These are phyloP conservation scores for Disparrhopalites patrizii DNA, from an alignment of 2,888 invertebrate genomes.

Conservation along the genomic window DNA sequence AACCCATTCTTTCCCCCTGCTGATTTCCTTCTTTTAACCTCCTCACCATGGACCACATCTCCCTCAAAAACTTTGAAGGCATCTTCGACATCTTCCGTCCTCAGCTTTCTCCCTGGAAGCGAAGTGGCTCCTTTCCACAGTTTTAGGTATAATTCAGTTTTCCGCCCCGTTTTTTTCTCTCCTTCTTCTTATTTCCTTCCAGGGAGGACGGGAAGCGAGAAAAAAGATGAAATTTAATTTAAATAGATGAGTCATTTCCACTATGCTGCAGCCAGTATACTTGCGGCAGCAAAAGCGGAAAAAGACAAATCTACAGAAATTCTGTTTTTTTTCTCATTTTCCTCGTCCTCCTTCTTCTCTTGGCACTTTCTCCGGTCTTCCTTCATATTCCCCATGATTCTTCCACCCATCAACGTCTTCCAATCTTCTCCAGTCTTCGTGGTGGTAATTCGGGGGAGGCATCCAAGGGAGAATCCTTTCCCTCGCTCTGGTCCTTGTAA, in stretches of 20 bases:
- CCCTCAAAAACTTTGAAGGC: too few species aligned
- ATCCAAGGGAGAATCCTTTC: too few species aligned
- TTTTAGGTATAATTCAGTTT: background rate
- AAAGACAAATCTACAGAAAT: slow-evolving; percentile 59
- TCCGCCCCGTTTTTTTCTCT: background rate
- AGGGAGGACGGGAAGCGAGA: background rate
- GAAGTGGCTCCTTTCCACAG: background rate
- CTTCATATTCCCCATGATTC: too few species aligned
- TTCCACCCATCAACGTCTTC: too few species aligned
- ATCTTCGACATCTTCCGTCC: background rate
- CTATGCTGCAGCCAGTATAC: slow-evolving; percentile 56
- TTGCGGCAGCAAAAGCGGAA: slow-evolving; percentile 62
- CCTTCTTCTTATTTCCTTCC: background rate
- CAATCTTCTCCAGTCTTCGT: too few species aligned
- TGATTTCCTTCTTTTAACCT: too few species aligned
- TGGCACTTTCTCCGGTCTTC: too few species aligned
- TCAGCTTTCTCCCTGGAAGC: background rate
- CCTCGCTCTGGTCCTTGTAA: too few species aligned
- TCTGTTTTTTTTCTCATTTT: slow-evolving; percentile 12
- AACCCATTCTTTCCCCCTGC: too few species aligned
- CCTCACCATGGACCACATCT: too few species aligned
- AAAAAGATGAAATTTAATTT: slow-evolving; percentile 34
- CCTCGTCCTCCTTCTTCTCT: background rate
- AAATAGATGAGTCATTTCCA: slow-evolving; percentile 56
- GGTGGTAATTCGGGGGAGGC: too few species aligned